phyloP scores from a whole-genome alignment of 2,888 invertebrate species.

The Lumbricus terrestris region DNA sequence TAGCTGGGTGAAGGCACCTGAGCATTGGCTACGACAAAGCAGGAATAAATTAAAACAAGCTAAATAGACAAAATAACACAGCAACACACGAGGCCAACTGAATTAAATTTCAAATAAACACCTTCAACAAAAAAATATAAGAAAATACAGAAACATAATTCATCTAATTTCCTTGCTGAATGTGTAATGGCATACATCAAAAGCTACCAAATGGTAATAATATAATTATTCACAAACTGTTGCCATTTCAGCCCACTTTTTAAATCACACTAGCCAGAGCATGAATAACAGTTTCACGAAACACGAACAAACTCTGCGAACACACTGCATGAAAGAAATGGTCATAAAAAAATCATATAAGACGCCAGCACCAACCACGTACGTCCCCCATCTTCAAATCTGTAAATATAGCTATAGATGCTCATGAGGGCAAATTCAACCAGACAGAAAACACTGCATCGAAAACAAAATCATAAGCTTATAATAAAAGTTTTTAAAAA shows the following conservation, averaged over 20 bases:
- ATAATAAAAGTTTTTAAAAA: too few relatives aligned
- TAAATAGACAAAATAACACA: not conserved
- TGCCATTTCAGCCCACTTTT: not conserved
- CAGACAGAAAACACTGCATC: too few relatives aligned
- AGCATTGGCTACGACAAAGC: constrained; percentile 26
- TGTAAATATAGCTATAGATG: not conserved
- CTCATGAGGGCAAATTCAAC: not conserved
- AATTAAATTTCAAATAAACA: not conserved
- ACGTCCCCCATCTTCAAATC: not conserved
- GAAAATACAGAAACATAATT: not conserved
- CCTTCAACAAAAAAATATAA: not conserved
- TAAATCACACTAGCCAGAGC: not conserved
- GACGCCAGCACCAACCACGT: not conserved
- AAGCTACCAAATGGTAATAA: not conserved
- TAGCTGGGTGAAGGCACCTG: constrained; percentile 38
- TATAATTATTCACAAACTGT: not conserved
- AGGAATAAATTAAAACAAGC: not conserved
- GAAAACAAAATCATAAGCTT: too few relatives aligned
- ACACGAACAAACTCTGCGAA: not conserved
- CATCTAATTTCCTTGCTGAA: not conserved
- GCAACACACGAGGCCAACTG: not conserved
- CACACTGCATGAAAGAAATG: not conserved
- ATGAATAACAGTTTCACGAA: not conserved
- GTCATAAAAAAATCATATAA: not conserved
- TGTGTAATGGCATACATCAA: too few relatives aligned